Percentiles rank a stretch among this genome's conserved stretches.
These are phyloP conservation scores for Dynastes hyllus DNA, from an alignment of 2,888 invertebrate species.

Conservation along the genomic window DNA sequence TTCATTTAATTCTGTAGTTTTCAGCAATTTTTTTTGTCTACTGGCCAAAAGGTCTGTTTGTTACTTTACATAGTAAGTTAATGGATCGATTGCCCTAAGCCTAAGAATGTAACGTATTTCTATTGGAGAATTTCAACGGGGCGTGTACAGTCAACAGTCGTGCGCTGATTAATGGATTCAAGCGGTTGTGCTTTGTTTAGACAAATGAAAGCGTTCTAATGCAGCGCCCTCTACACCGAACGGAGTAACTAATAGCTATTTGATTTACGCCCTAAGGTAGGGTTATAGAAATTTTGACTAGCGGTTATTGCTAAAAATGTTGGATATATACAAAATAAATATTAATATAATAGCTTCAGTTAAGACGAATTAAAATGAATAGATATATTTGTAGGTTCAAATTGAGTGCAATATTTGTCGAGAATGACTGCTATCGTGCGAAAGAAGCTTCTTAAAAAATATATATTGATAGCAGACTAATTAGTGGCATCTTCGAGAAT, in stretches of 20 bases:
- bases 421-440: too few relatives aligned
- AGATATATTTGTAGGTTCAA: too few relatives aligned
- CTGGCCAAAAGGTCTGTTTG: neutral
- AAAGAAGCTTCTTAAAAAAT: too few relatives aligned
- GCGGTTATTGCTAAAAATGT: neutral
- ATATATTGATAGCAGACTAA: too few relatives aligned
- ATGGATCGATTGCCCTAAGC: conserved; percentile 56
- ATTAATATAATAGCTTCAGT: too few relatives aligned
- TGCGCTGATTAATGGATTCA: conserved; percentile 62
- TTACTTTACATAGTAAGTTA: conserved; percentile 33
- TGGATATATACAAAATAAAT: too few relatives aligned
- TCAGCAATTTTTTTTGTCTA: too few relatives aligned
- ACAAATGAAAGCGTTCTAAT: conserved; percentile 60
- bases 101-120: conserved; percentile 55
- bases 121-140: conserved; percentile 57
- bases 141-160: conserved; percentile 59
- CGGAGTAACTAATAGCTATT: conserved; percentile 57
- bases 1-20: too few relatives aligned
- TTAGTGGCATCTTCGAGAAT: too few relatives aligned
- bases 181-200: conserved; percentile 60
- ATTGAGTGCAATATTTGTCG: too few relatives aligned
- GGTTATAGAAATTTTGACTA: conserved; percentile 9
- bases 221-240: conserved; percentile 53
- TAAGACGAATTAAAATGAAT: too few relatives aligned
- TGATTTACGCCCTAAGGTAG: conserved; percentile 56